phyloP scores from a whole-genome alignment of 2,888 invertebrate genomes.

The Omphaloscelis lunosa region DNA sequence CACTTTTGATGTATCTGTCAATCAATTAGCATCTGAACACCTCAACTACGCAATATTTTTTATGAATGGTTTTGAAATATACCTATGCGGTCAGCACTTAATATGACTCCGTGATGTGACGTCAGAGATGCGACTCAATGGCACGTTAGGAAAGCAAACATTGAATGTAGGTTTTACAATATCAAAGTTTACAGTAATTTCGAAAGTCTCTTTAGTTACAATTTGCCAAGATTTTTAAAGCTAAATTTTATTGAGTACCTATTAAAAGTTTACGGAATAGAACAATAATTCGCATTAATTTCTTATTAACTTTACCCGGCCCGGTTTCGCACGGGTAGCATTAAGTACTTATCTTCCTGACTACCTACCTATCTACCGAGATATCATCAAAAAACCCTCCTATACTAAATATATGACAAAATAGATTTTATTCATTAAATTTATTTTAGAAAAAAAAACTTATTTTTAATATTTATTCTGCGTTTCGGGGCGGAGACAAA shows the following conservation, averaged over 20 bases:
- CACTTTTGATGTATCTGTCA: slow-evolving; percentile 6
- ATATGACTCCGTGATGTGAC: slow-evolving; percentile 10
- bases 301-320: background rate
- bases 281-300: background rate
- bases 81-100: background rate
- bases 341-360: too few species aligned
- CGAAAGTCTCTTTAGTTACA: too few species aligned
- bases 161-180: background rate
- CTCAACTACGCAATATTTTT: slow-evolving; percentile 25
- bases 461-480: too few species aligned
- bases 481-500: too few species aligned
- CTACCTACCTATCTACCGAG: too few species aligned
- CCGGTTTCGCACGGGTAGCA: too few species aligned
- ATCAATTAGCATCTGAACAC: slow-evolving; percentile 43
- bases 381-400: too few species aligned
- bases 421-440: too few species aligned
- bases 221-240: background rate
- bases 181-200: background rate
- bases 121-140: slow-evolving; percentile 2
- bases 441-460: too few species aligned
- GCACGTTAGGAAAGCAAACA: background rate
- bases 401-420: too few species aligned
- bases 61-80: slow-evolving; percentile 27
- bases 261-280: background rate
- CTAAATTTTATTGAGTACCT: background rate